A percentile compares a stretch with the other conserved stretches of the same genome.
These are phyloP conservation scores for Hyphantria cunea DNA, from an alignment of 1,140 invertebrate species.

Conservation along the genomic window DNA sequence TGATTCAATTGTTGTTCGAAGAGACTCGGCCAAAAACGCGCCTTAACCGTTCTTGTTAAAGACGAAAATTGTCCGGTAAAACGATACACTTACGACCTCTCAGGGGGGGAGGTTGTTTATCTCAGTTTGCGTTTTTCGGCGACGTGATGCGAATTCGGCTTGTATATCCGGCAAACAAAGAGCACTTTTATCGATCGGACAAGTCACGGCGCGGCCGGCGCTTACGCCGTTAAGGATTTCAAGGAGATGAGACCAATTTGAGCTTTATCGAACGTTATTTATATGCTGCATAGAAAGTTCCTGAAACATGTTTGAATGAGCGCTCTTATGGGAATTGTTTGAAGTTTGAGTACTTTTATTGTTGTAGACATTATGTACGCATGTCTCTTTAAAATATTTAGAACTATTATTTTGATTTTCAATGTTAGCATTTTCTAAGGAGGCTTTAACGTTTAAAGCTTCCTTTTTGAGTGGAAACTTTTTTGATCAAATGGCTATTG, in stretches of 20 bases:
- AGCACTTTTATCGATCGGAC: slow-evolving; percentile 72
- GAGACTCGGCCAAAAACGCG: slow-evolving; percentile 57
- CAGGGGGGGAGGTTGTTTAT: slow-evolving; percentile 74
- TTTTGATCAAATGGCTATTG: too few species aligned
- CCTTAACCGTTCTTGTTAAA: slow-evolving; percentile 70
- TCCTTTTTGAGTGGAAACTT: too few species aligned
- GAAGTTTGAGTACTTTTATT: slow-evolving; percentile 60
- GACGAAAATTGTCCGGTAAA: slow-evolving; percentile 75
- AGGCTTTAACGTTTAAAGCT: too few species aligned
- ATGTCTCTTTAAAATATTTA: too few species aligned
- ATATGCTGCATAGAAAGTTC: slow-evolving; percentile 76
- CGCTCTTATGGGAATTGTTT: slow-evolving; percentile 69
- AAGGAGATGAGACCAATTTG: slow-evolving; percentile 57
- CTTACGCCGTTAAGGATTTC: slow-evolving; percentile 55
- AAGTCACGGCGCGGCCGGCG: slow-evolving; percentile 55
- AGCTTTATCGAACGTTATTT: slow-evolving; percentile 74
- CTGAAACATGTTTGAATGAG: slow-evolving; percentile 61
- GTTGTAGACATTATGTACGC: slow-evolving; percentile 11
- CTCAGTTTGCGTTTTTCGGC: slow-evolving; percentile 77
- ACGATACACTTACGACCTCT: slow-evolving; percentile 72
- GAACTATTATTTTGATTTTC: too few species aligned
- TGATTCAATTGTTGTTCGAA: slow-evolving; percentile 78
- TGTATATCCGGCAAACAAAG: slow-evolving; percentile 76
- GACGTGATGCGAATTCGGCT: slow-evolving; percentile 80
- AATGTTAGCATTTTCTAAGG: too few species aligned